Evolutionary conservation across 2,797 vertebrate species (phyloP), one percentile per base, ranked within the genome.

Genomic region (Atherinosoma microstoma): DNA sequence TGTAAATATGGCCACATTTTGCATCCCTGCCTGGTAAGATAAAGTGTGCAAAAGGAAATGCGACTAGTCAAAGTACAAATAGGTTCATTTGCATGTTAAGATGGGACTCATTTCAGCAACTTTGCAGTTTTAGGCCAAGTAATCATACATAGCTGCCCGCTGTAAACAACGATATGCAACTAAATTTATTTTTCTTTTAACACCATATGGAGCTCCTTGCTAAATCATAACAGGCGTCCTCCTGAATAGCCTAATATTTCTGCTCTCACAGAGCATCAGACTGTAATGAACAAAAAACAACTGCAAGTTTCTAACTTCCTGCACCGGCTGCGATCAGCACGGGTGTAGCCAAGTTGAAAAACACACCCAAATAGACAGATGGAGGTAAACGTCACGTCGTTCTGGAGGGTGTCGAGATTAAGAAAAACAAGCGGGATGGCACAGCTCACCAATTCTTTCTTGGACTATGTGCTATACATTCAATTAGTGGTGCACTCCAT

Each of bases 241-340:
- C 35, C 59, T 59, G 7, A 78, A 63, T 40, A 35, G 66, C 30
- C 13, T n/a, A 27, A 80, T 63, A 67, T 32, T 65, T 34, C 60
- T 10, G 34, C 74, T 67, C 61, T 32, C 18, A n/a, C 67, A 65
- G 59, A 61, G 49, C 6, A 18, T 64, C 51, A 59, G 62, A 58
- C 57, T 66, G 65, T 69, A 61, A 62, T 65, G 58, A 66, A 81
- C 62, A 68, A 79, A 59, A 71, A 84, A 78, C 77, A 62, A 61
- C 53, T 62, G 49, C 79, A 73, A 74, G 74, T 69, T 68, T 59
- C 10, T 24, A 13, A 49, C 40, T 70, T 68, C 75, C 69, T 69
- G 80, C 80, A 90, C 82, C 79, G 86, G 83, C 79, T 81, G 68
- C 84, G 80, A 79, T 68, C 76, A 74, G 64, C 57, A 73, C 57